Conservation (phyloP, 2,113 vertebrate genomes). For the Corythaeola cristata region DNA sequence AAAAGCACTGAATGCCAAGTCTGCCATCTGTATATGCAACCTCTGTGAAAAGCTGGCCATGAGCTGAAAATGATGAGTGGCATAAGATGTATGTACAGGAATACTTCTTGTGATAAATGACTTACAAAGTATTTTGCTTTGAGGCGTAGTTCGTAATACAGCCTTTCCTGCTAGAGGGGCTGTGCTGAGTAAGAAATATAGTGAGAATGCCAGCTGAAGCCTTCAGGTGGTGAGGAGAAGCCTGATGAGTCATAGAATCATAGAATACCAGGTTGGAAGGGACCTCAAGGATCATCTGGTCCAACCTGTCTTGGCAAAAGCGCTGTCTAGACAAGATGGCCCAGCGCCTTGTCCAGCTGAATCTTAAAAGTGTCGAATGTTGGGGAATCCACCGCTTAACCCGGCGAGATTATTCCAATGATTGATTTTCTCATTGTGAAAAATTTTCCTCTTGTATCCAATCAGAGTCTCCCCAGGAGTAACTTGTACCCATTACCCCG, state of each 20-base stretch:
- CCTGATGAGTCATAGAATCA: neutral
- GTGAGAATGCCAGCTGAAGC: neutral
- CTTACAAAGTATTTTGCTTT: neutral
- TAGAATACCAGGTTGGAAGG: neutral
- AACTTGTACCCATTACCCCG: no score
- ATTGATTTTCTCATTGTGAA: no score
- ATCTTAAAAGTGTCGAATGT: no score
- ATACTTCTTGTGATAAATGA: neutral
- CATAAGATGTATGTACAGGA: neutral
- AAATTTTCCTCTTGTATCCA: no score
- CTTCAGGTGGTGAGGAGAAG: rapidly evolving
- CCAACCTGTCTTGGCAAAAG: neutral
- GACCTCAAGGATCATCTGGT: neutral
- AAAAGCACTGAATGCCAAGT: neutral
- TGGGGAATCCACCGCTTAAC: no score
- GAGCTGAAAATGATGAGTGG: neutral
- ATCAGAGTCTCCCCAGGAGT: no score
- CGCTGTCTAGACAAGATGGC: no score
- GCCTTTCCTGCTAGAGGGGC: neutral
- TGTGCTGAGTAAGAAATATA: neutral
- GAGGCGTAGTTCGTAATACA: neutral
- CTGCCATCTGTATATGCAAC: neutral
- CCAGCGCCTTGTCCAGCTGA: no score
- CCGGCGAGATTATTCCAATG: no score
- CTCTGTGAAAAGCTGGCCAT: neutral